Evolutionary conservation across 2,113 vertebrate genomes (phyloP), one percentile per base, ranked within the genome.

Genomic region (Notothenia rossii): DNA sequence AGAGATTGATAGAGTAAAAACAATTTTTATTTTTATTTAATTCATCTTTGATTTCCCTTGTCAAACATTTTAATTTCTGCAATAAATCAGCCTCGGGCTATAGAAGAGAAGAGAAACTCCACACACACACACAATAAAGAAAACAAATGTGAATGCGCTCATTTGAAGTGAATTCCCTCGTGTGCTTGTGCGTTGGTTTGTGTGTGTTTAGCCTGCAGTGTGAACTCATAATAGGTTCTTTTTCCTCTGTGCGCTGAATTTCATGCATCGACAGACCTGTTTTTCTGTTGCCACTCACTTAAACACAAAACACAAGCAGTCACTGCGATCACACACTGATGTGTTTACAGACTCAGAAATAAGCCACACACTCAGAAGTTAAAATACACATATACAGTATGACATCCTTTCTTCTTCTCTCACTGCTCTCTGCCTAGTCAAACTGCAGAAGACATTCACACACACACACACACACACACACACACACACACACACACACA

Each of bases 11-110:
- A 53, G 62, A 79, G 75, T 79, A 70, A 67, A 89, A 88, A 86
- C 65, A 4, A 18, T 75, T 88, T 85, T 67, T 84, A 64, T 89
- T 89, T 89, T 89, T 72, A 84, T 90, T 91, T 85, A 1, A 89
- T 91, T 91, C 70, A 65, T 88, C 79, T 91, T 90, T 91, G 84
- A 92, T 89, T 91, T 91, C 86, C 82, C 79, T 70, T 89, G 86
- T 91, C 90, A 91, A 77, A 82, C 87, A 87, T 86, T 75, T 81
- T 88, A 86, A 93, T 90, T 89, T 86, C 51, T 81, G 79, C 82
- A 85, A 92, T 92, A 92, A 91, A 92, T 93, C 91, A 91, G 84
- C 89, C 79, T 58, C 17, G 0, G 86, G 91, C 84, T 79, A 22
- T 10, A 69, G 69, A 75, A 46, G 54, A n/a, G 58, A 64, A 83